Conservation (phyloP, 2,888 invertebrate species). For the Idaea biselata region DNA sequence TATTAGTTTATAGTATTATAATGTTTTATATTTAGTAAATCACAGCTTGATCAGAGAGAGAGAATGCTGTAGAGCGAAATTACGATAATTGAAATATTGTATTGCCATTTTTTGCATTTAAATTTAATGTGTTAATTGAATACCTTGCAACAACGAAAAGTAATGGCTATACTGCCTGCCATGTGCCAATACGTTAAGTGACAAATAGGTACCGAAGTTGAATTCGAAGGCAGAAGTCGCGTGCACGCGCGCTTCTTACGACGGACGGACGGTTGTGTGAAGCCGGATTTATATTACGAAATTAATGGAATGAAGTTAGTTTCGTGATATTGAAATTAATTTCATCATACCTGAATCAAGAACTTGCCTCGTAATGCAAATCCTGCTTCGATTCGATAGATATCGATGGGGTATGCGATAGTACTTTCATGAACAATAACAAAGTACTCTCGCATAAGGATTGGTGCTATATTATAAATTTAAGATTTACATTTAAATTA, state of each 20-base stretch:
- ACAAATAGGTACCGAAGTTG: slow-evolving; percentile 10
- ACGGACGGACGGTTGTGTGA: background rate
- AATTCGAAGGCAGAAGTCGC: background rate
- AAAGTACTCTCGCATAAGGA: slow-evolving; percentile 61
- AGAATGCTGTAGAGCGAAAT: slow-evolving; percentile 41
- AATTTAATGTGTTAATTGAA: slow-evolving; percentile 52
- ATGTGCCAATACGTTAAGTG: slow-evolving; percentile 57
- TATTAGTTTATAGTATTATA: slow-evolving; percentile 40
- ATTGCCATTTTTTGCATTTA: slow-evolving; percentile 80
- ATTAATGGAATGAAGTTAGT: too few species aligned
- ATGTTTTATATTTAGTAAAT: slow-evolving; percentile 44
- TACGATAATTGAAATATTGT: slow-evolving; percentile 52
- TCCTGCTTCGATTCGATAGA: slow-evolving; percentile 29
- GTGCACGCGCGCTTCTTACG: background rate
- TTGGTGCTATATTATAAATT: slow-evolving; percentile 65
- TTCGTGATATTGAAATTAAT: too few species aligned
- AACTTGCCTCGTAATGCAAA: slow-evolving; percentile 12
- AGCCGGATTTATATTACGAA: too few species aligned
- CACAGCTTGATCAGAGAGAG: slow-evolving; percentile 44
- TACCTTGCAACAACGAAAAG: slow-evolving; percentile 59
- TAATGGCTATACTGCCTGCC: slow-evolving; percentile 49
- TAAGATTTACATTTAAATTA: slow-evolving; percentile 40
- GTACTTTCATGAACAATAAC: slow-evolving; percentile 48
- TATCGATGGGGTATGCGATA: slow-evolving; percentile 44
- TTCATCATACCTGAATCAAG: too few species aligned